phyloP scores from a whole-genome alignment of 2,797 vertebrate species.

The Gambelia wislizenii region DNA sequence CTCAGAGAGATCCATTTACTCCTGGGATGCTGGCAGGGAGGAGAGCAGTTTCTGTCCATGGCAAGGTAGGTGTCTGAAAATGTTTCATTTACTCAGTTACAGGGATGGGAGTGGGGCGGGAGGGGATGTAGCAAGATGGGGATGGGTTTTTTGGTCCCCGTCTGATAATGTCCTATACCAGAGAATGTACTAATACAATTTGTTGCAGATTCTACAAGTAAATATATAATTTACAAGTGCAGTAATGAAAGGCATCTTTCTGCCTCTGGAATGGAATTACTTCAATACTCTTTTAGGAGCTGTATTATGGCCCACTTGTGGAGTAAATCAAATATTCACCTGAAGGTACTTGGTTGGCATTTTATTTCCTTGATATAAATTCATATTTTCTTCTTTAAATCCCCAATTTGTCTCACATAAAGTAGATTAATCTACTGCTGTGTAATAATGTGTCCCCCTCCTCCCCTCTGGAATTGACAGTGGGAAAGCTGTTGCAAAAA shows the following conservation, averaged over 20 bases:
- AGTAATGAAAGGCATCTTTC: background rate
- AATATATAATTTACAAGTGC: background rate
- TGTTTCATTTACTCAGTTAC: too few species aligned
- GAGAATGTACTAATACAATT: background rate
- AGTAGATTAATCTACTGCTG: background rate
- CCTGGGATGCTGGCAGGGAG: too few species aligned
- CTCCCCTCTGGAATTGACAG: background rate
- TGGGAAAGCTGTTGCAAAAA: slow-evolving; percentile 30
- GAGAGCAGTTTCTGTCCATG: too few species aligned
- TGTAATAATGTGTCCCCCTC: slow-evolving; percentile 23
- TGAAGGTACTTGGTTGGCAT: background rate
- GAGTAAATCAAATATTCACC: background rate
- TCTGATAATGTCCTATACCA: too few species aligned
- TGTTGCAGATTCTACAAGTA: background rate
- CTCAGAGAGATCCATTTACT: too few species aligned
- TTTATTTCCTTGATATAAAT: background rate
- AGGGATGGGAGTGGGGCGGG: too few species aligned
- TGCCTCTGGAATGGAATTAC: background rate
- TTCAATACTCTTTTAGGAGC: background rate
- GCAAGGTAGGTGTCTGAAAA: too few species aligned
- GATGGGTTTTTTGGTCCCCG: too few species aligned
- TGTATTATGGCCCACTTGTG: background rate
- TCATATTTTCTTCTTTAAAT: background rate
- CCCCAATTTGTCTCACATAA: background rate
- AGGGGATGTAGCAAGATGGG: too few species aligned